phyloP scores from a whole-genome alignment of 2,797 vertebrate genomes.

The Yasuhikotakia modesta region DNA sequence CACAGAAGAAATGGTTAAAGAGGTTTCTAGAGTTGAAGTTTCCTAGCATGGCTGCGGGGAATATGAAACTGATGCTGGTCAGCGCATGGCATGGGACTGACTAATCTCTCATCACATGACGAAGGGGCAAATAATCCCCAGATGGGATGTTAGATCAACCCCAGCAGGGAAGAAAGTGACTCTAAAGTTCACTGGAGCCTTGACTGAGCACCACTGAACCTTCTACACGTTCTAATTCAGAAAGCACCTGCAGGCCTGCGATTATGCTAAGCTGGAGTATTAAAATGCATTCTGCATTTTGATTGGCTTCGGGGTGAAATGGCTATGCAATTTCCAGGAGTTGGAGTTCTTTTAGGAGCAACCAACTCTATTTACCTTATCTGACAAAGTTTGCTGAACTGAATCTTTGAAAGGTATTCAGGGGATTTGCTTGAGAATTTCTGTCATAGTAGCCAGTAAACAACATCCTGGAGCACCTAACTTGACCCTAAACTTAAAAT shows the following conservation, averaged over 20 bases:
- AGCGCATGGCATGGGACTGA: slow-evolving; percentile 73
- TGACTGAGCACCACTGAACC: neutral
- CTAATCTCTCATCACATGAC: slow-evolving; percentile 81
- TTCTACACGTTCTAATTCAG: neutral
- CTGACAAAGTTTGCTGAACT: no score
- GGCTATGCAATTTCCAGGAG: neutral
- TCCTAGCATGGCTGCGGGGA: slow-evolving; percentile 78
- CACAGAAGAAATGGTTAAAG: slow-evolving; percentile 82
- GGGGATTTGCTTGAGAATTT: no score
- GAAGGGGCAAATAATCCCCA: slow-evolving; percentile 75
- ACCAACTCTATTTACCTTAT: no score
- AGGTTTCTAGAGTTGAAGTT: slow-evolving; percentile 82
- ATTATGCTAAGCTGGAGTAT: slow-evolving; percentile 8
- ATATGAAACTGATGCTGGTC: slow-evolving; percentile 65
- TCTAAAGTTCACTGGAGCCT: neutral
- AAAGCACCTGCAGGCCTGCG: neutral
- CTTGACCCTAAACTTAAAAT: neutral
- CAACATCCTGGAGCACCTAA: neutral
- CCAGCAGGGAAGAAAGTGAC: slow-evolving; percentile 24
- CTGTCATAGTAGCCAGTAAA: no score
- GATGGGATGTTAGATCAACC: slow-evolving; percentile 73
- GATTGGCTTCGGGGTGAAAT: slow-evolving; percentile 6
- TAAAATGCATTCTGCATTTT: neutral
- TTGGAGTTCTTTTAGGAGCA: no score
- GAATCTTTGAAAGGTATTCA: neutral